A percentile compares a stretch with the other conserved stretches of the same genome.
Evolutionary conservation across 2,888 invertebrate genomes (phyloP).

Genomic region (Panzeria rudis): DNA sequence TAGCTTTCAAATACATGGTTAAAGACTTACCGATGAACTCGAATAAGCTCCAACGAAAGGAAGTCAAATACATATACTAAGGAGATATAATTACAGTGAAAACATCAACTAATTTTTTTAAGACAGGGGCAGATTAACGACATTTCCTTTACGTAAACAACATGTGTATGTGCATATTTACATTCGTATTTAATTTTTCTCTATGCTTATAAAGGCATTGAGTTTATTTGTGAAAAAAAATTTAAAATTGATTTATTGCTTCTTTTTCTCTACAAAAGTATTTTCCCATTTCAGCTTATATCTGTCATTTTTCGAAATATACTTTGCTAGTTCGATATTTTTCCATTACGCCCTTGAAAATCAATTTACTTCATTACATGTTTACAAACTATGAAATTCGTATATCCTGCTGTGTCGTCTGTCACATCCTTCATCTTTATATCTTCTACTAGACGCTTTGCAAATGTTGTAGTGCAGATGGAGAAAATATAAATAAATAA

Average conservation of each 20-base stretch:
- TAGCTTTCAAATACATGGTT: too few species aligned
- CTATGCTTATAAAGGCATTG: constrained; percentile 14
- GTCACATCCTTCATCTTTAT: constrained; percentile 41
- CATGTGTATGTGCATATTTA: too few species aligned
- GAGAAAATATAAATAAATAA: constrained; percentile 6
- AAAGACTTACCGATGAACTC: too few species aligned
- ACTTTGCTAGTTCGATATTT: constrained; percentile 29
- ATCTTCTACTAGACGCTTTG: background rate
- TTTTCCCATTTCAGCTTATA: constrained; percentile 27
- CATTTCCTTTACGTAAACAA: too few species aligned
- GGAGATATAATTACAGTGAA: too few species aligned
- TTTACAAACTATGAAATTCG: constrained; percentile 63
- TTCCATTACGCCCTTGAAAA: constrained; percentile 62
- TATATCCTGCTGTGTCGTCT: constrained; percentile 61
- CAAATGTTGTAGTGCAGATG: background rate
- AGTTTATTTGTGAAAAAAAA: constrained; percentile 10
- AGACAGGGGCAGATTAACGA: too few species aligned
- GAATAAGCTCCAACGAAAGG: too few species aligned
- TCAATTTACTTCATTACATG: constrained; percentile 65
- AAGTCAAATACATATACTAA: too few species aligned
- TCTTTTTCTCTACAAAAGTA: background rate
- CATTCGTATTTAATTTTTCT: constrained; percentile 21
- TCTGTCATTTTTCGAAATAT: constrained; percentile 38
- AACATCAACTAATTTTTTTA: too few species aligned
- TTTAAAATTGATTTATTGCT: constrained; percentile 56